These are phyloP conservation scores for Andrena praecox DNA, from an alignment of 2,888 invertebrate genomes.

Conservation along the genomic window DNA sequence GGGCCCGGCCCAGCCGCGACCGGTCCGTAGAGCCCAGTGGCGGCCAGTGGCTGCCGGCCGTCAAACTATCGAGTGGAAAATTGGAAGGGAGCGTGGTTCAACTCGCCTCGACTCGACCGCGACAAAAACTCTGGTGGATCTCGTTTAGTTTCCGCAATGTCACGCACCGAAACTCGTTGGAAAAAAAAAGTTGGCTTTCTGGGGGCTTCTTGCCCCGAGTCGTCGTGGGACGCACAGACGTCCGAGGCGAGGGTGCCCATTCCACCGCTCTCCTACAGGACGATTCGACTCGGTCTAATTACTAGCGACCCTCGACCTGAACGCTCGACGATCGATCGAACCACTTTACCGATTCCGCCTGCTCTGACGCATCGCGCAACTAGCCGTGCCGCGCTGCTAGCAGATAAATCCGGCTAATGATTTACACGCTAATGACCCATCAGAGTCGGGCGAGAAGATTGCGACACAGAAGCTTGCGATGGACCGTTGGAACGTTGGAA, in stretches of 20 bases:
- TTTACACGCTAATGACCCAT: too few relatives aligned
- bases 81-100: constrained; percentile 43
- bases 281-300: constrained; percentile 53
- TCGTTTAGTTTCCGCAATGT: constrained; percentile 63
- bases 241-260: not conserved
- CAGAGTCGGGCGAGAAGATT: too few relatives aligned
- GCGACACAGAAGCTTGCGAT: too few relatives aligned
- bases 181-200: constrained; percentile 30
- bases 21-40: constrained; percentile 9
- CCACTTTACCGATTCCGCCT: not conserved
- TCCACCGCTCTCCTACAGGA: not conserved
- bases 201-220: constrained; percentile 20
- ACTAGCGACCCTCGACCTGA: constrained; percentile 9
- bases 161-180: constrained; percentile 53
- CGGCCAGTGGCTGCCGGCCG: constrained; percentile 45
- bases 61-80: constrained; percentile 61
- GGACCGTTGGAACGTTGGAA: too few relatives aligned
- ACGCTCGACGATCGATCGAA: not conserved
- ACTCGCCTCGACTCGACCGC: constrained; percentile 11
- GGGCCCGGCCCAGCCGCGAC: not conserved
- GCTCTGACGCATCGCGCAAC: not conserved
- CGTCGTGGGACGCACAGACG: not conserved
- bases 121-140: constrained; percentile 58
- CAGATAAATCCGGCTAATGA: too few relatives aligned
- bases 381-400: too few relatives aligned